Conservation (phyloP, 2,113 vertebrate species). For the Chloropsis cyanopogon region DNA sequence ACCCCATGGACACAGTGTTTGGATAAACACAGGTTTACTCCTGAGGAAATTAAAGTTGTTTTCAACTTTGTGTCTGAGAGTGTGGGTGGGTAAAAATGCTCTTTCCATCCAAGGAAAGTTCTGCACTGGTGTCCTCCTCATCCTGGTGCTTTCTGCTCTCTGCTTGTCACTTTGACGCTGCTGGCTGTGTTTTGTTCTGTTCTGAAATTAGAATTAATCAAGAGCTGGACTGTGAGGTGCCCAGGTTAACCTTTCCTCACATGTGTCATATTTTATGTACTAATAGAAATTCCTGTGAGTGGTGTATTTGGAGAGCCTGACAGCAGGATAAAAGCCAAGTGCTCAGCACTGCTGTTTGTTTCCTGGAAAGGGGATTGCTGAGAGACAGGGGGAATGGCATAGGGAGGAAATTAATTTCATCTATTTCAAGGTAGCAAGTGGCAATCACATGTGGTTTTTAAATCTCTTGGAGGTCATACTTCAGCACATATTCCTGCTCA, state of each 20-base stretch:
- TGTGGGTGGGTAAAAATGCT: neutral
- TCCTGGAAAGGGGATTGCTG: neutral
- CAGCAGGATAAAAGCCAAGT: neutral
- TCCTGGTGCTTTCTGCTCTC: neutral
- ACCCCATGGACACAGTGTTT: neutral
- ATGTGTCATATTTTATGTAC: neutral
- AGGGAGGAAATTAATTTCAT: neutral
- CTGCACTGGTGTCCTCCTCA: neutral
- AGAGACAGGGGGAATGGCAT: neutral
- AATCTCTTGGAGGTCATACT: neutral
- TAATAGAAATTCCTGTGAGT: neutral
- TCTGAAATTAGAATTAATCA: neutral
- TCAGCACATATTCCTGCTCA: fast-evolving
- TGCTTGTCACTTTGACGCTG: neutral
- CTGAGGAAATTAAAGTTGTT: neutral
- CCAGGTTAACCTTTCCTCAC: neutral
- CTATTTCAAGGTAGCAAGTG: neutral
- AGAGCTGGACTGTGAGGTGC: neutral
- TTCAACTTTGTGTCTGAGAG: neutral
- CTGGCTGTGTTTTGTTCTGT: neutral
- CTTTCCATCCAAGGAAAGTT: neutral
- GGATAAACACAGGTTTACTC: fast-evolving
- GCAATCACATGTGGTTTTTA: neutral
- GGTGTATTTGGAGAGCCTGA: neutral
- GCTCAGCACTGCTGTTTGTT: neutral